Percentiles rank a stretch among this genome's conserved stretches.
Conservation (phyloP, 1,140 invertebrate species). For the Asobara japonica region DNA sequence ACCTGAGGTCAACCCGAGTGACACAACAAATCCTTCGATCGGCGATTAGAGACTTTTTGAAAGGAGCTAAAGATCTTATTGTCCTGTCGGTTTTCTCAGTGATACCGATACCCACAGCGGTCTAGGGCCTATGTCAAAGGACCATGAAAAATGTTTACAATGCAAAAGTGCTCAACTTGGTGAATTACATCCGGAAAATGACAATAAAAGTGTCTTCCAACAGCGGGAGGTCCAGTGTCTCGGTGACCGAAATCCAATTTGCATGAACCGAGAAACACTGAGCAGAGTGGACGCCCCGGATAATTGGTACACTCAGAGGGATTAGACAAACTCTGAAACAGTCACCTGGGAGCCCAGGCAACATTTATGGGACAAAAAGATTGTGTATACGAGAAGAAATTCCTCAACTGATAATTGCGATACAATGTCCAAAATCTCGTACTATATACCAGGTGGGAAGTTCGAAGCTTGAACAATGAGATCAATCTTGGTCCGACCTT, state of each 20-base stretch:
- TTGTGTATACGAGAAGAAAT: slow-evolving; percentile 14
- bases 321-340: slow-evolving; percentile 48
- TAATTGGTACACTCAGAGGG: slow-evolving; percentile 61
- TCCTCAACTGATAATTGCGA: not conserved
- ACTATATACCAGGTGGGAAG: too few relatives aligned
- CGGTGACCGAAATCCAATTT: slow-evolving; percentile 58
- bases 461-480: too few relatives aligned
- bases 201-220: slow-evolving; percentile 7
- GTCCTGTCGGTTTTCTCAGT: slow-evolving; percentile 23
- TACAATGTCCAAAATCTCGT: not conserved
- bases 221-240: not conserved
- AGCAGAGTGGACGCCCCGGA: slow-evolving; percentile 46
- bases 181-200: not conserved
- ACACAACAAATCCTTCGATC: not conserved
- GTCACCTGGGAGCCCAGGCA: slow-evolving; percentile 32
- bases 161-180: not conserved
- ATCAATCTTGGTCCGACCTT: too few relatives aligned
- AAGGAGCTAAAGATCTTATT: slow-evolving; percentile 25
- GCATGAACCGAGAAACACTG: slow-evolving; percentile 56
- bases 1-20: slow-evolving; percentile 2
- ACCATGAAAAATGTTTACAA: not conserved
- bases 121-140: not conserved
- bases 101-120: slow-evolving; percentile 37
- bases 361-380: not conserved
- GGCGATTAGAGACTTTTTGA: slow-evolving; percentile 23